Evolutionary conservation across 2,113 vertebrate genomes (phyloP), one percentile per base, ranked within the genome.

Genomic region (Progne subis): DNA sequence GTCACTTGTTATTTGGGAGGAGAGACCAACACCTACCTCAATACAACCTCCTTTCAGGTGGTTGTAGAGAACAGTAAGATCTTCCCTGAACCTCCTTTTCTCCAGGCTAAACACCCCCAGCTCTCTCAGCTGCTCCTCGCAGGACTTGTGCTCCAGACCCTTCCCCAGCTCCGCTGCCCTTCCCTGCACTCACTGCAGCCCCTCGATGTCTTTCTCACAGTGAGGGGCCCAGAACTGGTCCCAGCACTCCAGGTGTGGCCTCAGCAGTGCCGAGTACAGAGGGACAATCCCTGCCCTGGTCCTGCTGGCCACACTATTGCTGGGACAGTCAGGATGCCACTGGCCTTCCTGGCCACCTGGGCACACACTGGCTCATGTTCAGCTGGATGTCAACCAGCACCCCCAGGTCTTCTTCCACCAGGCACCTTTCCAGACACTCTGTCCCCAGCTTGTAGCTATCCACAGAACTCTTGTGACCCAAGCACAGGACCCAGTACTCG

Each of bases 141-240:
- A 52, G 34, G 4, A 50, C 29, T 20, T n/a, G 77, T n/a, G 32
- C 21, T 59, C 44, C 77, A 88, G 26, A 26, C 31, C 39, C 14
- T 65, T 16, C 31, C 2, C 5, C 44, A 44, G 18, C 44, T 12
- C 28, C 3, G 0, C 0, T 53, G 46, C 19, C 11, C 39, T 46
- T 39, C 29, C 12, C 39, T 60, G 39, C 19, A 21, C 39, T 17
- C 5, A 0, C 53, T 46, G 6, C 60, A 75, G n/a, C 28, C 41
- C 28, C 39, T 75, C 53, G 14, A 0, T 12, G 19, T 25, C 39
- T 5, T 19, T 44, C 68, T 21, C 21, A 12, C 0, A 39, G 23
- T 14, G 78, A 68, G 24, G 18, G n/a, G 18, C n/a, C 25, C 69
- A 60, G 28, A 60, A 3, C 69, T 53, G 60, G 14, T 46, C 53